These are phyloP conservation scores for Eledona agricola DNA, from an alignment of 2,888 invertebrate species.

Conservation along the genomic window DNA sequence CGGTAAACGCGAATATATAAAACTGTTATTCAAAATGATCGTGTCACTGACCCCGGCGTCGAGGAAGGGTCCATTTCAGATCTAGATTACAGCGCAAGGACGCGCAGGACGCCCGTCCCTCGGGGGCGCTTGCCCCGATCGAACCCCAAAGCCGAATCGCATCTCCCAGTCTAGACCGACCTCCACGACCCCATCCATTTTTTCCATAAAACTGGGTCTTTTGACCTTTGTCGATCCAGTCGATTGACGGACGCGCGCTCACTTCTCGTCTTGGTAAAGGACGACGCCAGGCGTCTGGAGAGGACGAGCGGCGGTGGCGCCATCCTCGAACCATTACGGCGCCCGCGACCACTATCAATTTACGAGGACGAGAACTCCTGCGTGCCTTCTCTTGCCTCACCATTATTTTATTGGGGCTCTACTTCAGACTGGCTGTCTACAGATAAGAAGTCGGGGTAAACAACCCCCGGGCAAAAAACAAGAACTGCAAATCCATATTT, in stretches of 20 bases:
- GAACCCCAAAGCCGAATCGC: too few relatives aligned
- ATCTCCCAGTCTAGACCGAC: background rate
- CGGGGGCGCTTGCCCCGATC: background rate
- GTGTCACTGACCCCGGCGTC: conserved; percentile 44
- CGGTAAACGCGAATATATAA: conserved; percentile 43
- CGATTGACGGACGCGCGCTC: conserved; percentile 36
- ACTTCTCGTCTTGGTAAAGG: conserved; percentile 41
- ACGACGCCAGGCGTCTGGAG: conserved; percentile 56
- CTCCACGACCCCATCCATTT: background rate
- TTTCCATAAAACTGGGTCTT: too few relatives aligned
- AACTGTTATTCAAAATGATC: conserved; percentile 44
- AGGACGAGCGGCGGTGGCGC: conserved; percentile 55
- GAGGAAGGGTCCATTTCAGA: conserved; percentile 44
- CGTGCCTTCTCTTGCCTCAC: conserved; percentile 42
- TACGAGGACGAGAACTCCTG: conserved; percentile 46
- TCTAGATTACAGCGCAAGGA: conserved; percentile 40
- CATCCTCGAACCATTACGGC: conserved; percentile 52
- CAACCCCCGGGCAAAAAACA: conserved; percentile 17
- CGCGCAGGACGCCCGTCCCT: conserved; percentile 10
- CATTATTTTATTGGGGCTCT: conserved; percentile 45
- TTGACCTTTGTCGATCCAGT: too few relatives aligned
- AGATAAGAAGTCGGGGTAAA: conserved; percentile 23
- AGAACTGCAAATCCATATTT: conserved; percentile 16
- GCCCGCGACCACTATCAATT: conserved; percentile 55
- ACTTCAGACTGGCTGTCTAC: conserved; percentile 29